phyloP scores from a whole-genome alignment of 2,797 vertebrate genomes.

The Trichosurus vulpecula region DNA sequence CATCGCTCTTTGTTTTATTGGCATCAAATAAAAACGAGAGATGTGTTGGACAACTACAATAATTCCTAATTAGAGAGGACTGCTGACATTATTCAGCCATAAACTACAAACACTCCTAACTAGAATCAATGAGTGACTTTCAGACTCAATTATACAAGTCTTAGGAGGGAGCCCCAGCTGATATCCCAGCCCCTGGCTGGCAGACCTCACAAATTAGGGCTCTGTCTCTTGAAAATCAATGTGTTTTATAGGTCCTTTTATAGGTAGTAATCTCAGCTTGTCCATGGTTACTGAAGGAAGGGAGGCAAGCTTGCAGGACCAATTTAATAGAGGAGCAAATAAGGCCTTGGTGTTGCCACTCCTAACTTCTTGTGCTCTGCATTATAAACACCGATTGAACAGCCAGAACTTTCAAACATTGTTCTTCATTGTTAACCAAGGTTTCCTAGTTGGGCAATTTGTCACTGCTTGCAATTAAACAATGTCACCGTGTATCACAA shows the following conservation, averaged over 20 bases:
- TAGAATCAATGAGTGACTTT: conserved; percentile 40
- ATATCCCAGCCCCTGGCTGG: conserved; percentile 5
- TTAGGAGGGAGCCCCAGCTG: conserved; percentile 47
- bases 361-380: conserved; percentile 28
- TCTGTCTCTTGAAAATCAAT: conserved; percentile 28
- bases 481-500: not conserved
- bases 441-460: conserved; percentile 34
- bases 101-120: conserved; percentile 49
- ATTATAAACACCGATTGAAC: not conserved
- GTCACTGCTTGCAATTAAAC: conserved; percentile 40
- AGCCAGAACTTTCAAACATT: conserved; percentile 36
- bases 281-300: conserved; percentile 23
- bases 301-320: conserved; percentile 23
- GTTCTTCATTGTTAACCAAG: conserved; percentile 8
- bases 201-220: conserved; percentile 59
- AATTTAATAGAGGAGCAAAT: conserved; percentile 26
- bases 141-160: conserved; percentile 51
- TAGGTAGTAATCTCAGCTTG: conserved; percentile 40
- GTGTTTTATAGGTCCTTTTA: conserved; percentile 56
- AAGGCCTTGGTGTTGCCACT: conserved; percentile 34
- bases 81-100: conserved; percentile 43
- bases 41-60: not conserved
- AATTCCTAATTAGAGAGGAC: conserved; percentile 54
- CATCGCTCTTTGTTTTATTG: conserved; percentile 22
- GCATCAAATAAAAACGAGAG: conserved; percentile 1